Conservation (phyloP, 1,140 invertebrate species). For the Papilio xuthus region DNA sequence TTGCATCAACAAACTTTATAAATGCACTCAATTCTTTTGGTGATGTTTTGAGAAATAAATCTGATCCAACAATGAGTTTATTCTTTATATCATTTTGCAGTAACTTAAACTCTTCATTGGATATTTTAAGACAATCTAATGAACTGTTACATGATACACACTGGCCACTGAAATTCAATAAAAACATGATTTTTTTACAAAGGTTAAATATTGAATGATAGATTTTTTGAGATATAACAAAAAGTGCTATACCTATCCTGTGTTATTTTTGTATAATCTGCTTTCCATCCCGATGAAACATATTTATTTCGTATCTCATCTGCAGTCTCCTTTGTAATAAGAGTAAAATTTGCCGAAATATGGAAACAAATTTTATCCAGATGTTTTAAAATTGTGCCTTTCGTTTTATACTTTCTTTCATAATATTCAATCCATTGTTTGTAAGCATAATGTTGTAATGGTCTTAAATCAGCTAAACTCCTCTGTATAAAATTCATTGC, state of each 20-base stretch:
- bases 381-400: slow-evolving; percentile 64
- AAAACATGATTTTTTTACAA: slow-evolving; percentile 33
- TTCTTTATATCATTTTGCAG: slow-evolving; percentile 84
- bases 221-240: not conserved
- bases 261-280: slow-evolving; percentile 53
- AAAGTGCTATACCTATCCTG: slow-evolving; percentile 57
- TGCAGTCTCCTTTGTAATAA: slow-evolving; percentile 55
- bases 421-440: slow-evolving; percentile 77
- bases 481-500: slow-evolving; percentile 81
- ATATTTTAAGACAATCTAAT: slow-evolving; percentile 81
- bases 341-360: slow-evolving; percentile 65
- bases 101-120: slow-evolving; percentile 83
- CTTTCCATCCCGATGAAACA: slow-evolving; percentile 62
- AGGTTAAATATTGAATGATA: slow-evolving; percentile 20
- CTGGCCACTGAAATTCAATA: slow-evolving; percentile 79
- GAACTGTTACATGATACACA: slow-evolving; percentile 83
- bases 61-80: slow-evolving; percentile 85
- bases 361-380: slow-evolving; percentile 79
- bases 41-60: slow-evolving; percentile 88
- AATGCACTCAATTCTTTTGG: slow-evolving; percentile 87
- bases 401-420: slow-evolving; percentile 70
- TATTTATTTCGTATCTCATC: slow-evolving; percentile 60
- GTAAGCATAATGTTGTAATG: slow-evolving; percentile 60
- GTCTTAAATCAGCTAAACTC: slow-evolving; percentile 61
- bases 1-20: slow-evolving; percentile 83